These are phyloP conservation scores for Archivesica marissinica DNA, from an alignment of 1,140 invertebrate species.

Conservation along the genomic window DNA sequence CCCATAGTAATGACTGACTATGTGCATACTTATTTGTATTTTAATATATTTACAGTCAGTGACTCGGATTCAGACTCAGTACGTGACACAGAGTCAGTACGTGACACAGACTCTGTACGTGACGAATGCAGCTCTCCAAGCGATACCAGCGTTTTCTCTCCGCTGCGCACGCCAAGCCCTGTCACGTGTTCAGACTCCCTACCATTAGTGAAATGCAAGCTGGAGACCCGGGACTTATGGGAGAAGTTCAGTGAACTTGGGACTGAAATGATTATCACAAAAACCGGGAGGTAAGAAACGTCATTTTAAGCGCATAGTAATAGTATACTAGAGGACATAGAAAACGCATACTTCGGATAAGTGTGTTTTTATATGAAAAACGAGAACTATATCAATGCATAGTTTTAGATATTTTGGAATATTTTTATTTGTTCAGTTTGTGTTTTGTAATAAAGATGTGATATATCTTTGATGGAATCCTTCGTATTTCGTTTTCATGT, in stretches of 20 bases:
- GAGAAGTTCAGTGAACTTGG: conserved; percentile 99
- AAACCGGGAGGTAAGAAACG: conserved; percentile 97
- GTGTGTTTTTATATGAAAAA: no score
- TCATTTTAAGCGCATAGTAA: no score
- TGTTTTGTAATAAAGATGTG: no score
- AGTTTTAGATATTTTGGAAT: no score
- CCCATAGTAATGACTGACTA: no score
- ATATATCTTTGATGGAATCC: no score
- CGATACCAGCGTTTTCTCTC: conserved; percentile 24
- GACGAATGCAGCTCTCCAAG: conserved; percentile 33
- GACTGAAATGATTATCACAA: conserved; percentile 99
- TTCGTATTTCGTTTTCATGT: no score
- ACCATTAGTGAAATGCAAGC: conserved; percentile 64
- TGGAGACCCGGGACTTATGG: conserved; percentile 91
- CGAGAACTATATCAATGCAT: no score
- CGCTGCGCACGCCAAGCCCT: conserved; percentile 2
- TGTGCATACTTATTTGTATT: no score
- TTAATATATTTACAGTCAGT: conserved; percentile 46
- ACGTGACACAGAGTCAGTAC: conserved; percentile 34
- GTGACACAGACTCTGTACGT: conserved; percentile 31
- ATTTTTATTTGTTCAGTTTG: no score
- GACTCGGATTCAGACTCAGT: conserved; percentile 56
- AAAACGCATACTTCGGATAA: no score
- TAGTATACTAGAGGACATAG: no score
- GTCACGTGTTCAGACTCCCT: conserved; percentile 51